Evolutionary conservation across 2,888 invertebrate genomes (phyloP), one percentile per base, ranked within the genome.

Genomic region (Limnephilus rhombicus): DNA sequence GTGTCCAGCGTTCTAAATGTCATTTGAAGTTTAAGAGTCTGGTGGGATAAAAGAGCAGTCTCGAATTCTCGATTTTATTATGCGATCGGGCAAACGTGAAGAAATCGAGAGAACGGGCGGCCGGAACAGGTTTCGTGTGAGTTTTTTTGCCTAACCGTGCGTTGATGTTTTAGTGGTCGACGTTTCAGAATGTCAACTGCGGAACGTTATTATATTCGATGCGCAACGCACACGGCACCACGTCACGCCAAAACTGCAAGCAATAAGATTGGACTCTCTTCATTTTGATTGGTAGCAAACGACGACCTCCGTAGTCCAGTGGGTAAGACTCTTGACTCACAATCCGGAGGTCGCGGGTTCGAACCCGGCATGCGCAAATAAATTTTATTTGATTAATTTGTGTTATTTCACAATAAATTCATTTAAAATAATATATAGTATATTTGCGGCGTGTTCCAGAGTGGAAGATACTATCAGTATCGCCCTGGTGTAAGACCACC

Each of bases 121-220:
- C 90, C 88, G 89, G 88, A 93, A 93, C 93, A 85, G 92, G 93
- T 93, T 93, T 91, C 31, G 88, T 85, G 34, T 88, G 85, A 92
- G 90, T 68, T 88, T 93, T 93, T 93, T 93, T 93, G 13, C 31
- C 81, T 90, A 49, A 82, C 92, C 92, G 91, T 85, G 91, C 92
- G 92, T 93, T 92, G 90, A 90, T 92, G 90, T 92, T 90, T 92
- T 92, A 91, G 93, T 92, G 93, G 89, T 81, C 90, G 89, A 53
- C 89, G 34, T 45, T 89, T 89, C 88, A 86, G 80, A 80, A 31
- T 89, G 49, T 85, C 85, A 85, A 85, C 41, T 24, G 34, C 68
- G n/a, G 68, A 68, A 68, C 68, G n/a, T 68, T 68, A 18, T 15
- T 53, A 18, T 53, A n/a, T 68, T n/a, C n/a, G 24, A 68, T n/a